Evolutionary conservation across 2,888 invertebrate genomes (phyloP), one percentile per base, ranked within the genome.

Genomic region (Tipula lateralis): DNA sequence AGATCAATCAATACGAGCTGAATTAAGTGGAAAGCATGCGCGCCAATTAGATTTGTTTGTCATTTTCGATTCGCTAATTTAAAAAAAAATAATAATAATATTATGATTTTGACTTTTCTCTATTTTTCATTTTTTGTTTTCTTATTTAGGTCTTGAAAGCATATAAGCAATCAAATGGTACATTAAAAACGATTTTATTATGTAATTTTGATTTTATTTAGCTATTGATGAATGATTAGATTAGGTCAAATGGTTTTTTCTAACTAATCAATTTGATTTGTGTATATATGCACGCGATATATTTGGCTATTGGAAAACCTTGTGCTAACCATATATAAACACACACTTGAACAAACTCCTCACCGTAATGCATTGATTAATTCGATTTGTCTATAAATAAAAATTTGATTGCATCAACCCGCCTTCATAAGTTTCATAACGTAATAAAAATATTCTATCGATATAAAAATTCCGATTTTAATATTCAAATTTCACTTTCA

Each of bases 1-100:
- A 66, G 66, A 66, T 66, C 66, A 66, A 66, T 66, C 66, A 66
- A 66, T 66, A 66, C 24, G 66, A 24, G 66, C 24, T 66, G 9
- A 66, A 66, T 66, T 66, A 66, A 66, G 66, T 66, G 66, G 66
- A 66, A 66, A 66, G 66, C 66, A 66, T 66, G 66, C 66, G 66
- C 66, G 66, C 66, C 66, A 66, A 66, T 66, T 66, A 66, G 66
- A 66, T 66, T 66, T 66, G 66, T 66, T 66, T 66, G 66, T 66
- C 66, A 66, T 66, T 66, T 66, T 66, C 66, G 66, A 66, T 66
- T 66, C 66, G 66, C 66, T 66, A 24, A 66, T 66, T 66, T 66
- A 24, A 9, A 16, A 16, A 16, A 13, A 13, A 16, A 50, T n/a
- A n/a, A n/a, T n/a, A n/a, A n/a, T n/a, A 50, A 50, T 50, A 50